Conservation (phyloP, 2,113 vertebrate genomes). For the Neoarius graeffei region DNA sequence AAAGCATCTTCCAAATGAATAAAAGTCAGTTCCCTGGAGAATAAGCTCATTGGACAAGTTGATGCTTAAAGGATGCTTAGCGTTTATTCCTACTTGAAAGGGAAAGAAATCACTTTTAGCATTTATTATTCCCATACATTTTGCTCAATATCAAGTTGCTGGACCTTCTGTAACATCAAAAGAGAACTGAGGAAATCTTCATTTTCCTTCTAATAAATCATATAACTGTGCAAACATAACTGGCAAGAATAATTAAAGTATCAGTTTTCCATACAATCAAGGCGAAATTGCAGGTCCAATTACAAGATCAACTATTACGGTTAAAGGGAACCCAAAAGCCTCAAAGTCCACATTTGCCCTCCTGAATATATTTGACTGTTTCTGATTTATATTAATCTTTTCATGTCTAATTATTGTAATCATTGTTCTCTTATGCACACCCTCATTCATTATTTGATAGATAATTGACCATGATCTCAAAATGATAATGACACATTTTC, state of each 20-base stretch:
- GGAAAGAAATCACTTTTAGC: background rate
- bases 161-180: background rate
- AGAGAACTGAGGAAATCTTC: background rate
- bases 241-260: background rate
- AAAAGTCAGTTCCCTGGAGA: background rate
- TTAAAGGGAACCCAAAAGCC: background rate
- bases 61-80: background rate
- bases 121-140: background rate
- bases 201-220: slow-evolving; percentile 34
- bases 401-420: slow-evolving; percentile 44
- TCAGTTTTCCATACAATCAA: background rate
- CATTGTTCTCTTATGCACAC: slow-evolving; percentile 19
- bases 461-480: slow-evolving; percentile 16
- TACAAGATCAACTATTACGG: background rate
- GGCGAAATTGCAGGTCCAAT: background rate
- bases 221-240: background rate
- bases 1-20: background rate
- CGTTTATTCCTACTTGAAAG: background rate
- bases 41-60: background rate
- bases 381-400: slow-evolving; percentile 10
- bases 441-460: slow-evolving; percentile 35
- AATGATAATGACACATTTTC: slow-evolving; percentile 41
- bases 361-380: background rate
- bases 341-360: background rate
- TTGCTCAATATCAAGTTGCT: background rate